Conservation (phyloP, 2,113 vertebrate genomes). For the Mustela nigripes region DNA sequence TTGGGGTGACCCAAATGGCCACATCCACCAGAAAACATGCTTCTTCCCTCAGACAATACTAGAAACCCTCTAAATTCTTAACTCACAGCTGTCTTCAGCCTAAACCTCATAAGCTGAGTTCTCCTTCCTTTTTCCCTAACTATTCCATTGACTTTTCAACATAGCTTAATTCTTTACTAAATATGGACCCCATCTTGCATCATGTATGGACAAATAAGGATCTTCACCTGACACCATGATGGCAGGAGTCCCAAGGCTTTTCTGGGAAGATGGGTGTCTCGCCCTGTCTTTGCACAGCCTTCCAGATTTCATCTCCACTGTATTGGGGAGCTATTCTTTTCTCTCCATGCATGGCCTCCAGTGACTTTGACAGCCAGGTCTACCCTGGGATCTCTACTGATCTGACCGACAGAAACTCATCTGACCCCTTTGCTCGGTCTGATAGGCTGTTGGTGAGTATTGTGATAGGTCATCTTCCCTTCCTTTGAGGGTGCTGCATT, state of each 20-base stretch:
- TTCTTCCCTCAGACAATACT: neutral
- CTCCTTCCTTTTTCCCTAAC: neutral
- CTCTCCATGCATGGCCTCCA: neutral
- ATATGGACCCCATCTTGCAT: neutral
- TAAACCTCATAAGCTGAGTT: neutral
- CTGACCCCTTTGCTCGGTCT: neutral
- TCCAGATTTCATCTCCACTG: neutral
- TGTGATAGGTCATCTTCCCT: neutral
- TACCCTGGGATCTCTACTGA: neutral
- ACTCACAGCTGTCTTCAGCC: neutral
- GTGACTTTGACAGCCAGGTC: neutral
- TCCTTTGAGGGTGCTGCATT: neutral
- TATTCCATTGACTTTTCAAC: neutral
- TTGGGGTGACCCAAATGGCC: neutral
- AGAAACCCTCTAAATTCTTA: neutral
- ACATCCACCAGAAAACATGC: neutral
- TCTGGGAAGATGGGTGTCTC: neutral
- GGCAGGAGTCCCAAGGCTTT: neutral
- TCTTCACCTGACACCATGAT: neutral
- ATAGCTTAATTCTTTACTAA: constrained; percentile 16
- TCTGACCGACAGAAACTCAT: neutral
- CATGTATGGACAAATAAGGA: neutral
- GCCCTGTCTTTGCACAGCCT: neutral
- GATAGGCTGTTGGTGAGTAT: neutral
- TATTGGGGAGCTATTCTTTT: neutral